Evolutionary conservation across 2,113 vertebrate species (phyloP), one percentile per base, ranked within the genome.

Genomic region (Ciconia maguari): DNA sequence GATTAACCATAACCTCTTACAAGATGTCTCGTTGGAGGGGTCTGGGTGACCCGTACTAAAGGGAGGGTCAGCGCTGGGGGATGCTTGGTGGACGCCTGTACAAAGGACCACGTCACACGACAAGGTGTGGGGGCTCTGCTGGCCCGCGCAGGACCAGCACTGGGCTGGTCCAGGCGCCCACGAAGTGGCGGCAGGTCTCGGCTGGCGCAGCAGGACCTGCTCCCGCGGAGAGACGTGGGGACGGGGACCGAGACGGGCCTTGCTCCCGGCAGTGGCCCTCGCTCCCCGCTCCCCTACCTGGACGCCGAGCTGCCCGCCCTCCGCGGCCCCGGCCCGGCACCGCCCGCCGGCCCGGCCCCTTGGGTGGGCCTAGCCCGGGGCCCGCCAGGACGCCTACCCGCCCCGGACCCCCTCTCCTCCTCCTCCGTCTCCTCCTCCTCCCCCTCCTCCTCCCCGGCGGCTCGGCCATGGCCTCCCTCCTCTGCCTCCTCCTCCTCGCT

Each of bases 71-170:
- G 25, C 2, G 5, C 49, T 8, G 44, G 57, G 42, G 12, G n/a
- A 17, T 16, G n/a, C 42, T n/a, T 3, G 26, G 61, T 16, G 5
- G 55, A 25, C 2, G 25, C 16, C 24, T 2, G 42, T 16, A 13
- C 1, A 5, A 11, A n/a, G 54, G 27, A 6, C 11, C n/a, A 2
- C 16, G 1, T 15, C 76, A 6, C 34, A 3, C 42, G 10, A 4
- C 0, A n/a, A 13, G 18, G 11, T 30, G 72, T 38, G 15, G 8
- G 34, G 26, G n/a, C 20, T 15, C 58, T 12, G n/a, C 29, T 13
- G 5, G 13, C 69, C 55, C 4, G 3, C 18, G 5, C 29, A 7
- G 80, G 29, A 7, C 38, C 51, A 3, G n/a, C 44, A 10, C 21
- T 26, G 62, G 36, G 16, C 57, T 16, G 69, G 34, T 12, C 61